Evolutionary conservation across 2,113 vertebrate species (phyloP).

Genomic region (Pampusana beccarii): DNA sequence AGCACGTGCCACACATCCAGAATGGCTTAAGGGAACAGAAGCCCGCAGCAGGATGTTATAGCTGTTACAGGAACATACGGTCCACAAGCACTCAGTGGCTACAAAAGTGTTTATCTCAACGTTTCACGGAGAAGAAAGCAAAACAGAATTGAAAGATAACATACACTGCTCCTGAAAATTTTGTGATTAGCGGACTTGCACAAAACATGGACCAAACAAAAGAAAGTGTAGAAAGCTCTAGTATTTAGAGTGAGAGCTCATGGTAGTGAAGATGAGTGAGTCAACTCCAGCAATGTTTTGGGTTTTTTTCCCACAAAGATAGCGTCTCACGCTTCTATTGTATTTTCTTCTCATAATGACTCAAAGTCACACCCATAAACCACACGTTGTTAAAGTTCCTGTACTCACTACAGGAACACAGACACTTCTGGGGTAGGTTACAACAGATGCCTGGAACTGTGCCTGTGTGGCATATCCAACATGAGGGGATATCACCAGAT

Average conservation of each 20-base stretch:
- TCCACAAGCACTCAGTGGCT: neutral
- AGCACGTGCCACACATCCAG: neutral
- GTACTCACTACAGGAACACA: neutral
- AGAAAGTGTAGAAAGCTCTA: neutral
- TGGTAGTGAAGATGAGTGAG: neutral
- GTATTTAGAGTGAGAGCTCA: neutral
- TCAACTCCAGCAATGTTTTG: neutral
- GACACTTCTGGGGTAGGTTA: neutral
- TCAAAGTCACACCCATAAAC: neutral
- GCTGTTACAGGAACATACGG: slow-evolving; percentile 15
- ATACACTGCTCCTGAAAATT: neutral
- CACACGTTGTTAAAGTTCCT: neutral
- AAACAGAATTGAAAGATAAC: neutral
- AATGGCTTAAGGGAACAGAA: neutral
- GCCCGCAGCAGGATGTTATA: neutral
- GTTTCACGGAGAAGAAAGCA: neutral
- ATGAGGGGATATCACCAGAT: neutral
- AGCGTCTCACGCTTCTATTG: neutral
- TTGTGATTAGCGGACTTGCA: neutral
- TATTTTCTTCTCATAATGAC: neutral
- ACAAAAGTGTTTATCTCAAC: slow-evolving; percentile 13
- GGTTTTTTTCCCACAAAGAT: neutral
- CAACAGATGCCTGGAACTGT: neutral
- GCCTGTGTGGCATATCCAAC: neutral
- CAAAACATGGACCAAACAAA: neutral